Evolutionary conservation across 64 coral and sea anemone species (phyloP), one percentile per base, ranked within the genome.

Genomic region (Montipora sp.): DNA sequence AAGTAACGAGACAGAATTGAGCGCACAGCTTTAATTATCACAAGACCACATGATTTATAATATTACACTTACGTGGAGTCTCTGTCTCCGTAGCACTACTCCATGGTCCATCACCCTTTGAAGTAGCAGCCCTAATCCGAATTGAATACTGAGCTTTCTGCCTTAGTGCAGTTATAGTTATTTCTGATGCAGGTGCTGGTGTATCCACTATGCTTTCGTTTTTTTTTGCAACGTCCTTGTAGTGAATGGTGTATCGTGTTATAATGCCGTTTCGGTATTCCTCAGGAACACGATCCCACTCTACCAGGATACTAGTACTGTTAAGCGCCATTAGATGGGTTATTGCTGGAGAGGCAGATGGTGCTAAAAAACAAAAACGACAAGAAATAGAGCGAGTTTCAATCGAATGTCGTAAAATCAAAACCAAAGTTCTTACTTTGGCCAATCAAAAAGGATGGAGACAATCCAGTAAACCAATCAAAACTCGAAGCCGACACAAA

Each of bases 111-210:
- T 80, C 19, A 11, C 77, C 77, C 19, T 80, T 80, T 0, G n/a
- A 18, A 55, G 77, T 80, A 21, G 77, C 77, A 80, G 77, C 77
- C 49, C n/a, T 13, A 80, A 80, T 55, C 15, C 50, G 4, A 80
- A 80, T 20, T 23, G 77, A 57, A 22, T 80, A 80, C 21, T 3
- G 4, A 24, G 77, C n/a, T 18, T 49, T 5, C n/a, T 51, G 48
- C 51, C 51, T 51, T 7, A 80, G 77, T 50, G 48, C 77, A 51
- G 22, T 80, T 8, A 80, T 10, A 23, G 20, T 50, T 19, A 15
- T 49, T 6, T n/a, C 9, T 80, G 9, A 5, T 4, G 18, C 8
- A 55, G 77, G 48, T 10, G 2, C 19, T 22, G 47, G 0, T 15
- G 8, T 18, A 5, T 20, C 18, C 16, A 12, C 51, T 20, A 18